Base-by-base conservation (phyloP, 2,888 invertebrate genomes). In the Caenorhabditis macrosperma region DNA sequence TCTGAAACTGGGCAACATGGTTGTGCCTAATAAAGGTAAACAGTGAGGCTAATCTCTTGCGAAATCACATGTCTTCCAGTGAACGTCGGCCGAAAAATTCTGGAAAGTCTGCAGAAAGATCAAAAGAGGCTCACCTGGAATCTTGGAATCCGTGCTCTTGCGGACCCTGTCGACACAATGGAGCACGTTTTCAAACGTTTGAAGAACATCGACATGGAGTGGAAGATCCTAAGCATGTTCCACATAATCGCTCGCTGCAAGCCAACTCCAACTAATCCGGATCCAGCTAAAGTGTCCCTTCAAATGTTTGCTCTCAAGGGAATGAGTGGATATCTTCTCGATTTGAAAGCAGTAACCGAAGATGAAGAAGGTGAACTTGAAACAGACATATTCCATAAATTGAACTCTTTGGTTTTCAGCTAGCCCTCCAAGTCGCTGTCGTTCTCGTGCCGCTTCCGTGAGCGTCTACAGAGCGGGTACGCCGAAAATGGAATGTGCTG, bases 151-250 rank as follows among this genome's bases (percentile, higher is more conserved):
- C 93, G 98, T 67, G 98, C 97, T 6, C 97, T 98, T 26, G 17
- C 54, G 3, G 28, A 64, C 20, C 63, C 77, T 38, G 78, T 59
- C 5, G 81, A 82, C 15, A 78, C 75, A 1, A 82, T 82, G 75
- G 28, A 41, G n/a, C 71, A 75, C n/a, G 97, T 98, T 0, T 98
- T 96, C 92, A 93, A 96, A 83, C 97, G 97, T 0, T 97, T 99
- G 97, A 97, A 96, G 91, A 95, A 95, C 1, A 93, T 98, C 9
- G 95, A 96, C 92, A 97, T 96, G 92, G 96, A 98, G 92, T 98
- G 98, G 98, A 97, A 97, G 92, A 95, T 96, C 57, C 95, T 98
- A 83, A 98, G 96, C 92, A 95, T 96, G 0, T 99, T 92, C 87
- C 96, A 97, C 91, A 96, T 98, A 35, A 93, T 96, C 88, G 97